Evolutionary conservation across 1,140 invertebrate genomes (phyloP), one percentile per base, ranked within the genome.

Genomic region (Acromyrmex heyeri): DNA sequence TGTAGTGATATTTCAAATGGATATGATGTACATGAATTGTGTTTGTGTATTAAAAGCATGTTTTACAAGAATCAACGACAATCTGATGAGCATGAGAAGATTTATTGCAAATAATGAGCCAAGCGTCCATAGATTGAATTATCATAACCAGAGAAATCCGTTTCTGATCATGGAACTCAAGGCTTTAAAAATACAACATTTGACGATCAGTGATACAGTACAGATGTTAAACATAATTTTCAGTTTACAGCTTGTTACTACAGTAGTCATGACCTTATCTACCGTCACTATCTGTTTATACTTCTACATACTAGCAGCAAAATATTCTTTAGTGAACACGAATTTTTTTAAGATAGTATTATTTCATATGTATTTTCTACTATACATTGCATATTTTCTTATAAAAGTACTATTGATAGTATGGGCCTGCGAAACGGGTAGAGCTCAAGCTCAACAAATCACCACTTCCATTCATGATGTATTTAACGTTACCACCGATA

Each of bases 1-100:
- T 0, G 18, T 91, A 2, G n/a, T 89, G 0, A 67, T 93, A 10
- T 93, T 85, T 75, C 38, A 88, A 0, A 86, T 94, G 79, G 93
- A 94, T 76, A 91, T 87, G 21, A 83, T 92, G 0, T 95, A 94
- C 62, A 86, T 91, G 2, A 91, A 94, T 55, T 94, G 90, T 21
- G 91, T 93, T 64, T 64, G 24, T 30, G 27, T 64, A 64, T 30
- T 64, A 64, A 64, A 30, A 14, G 16, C 27, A 6, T 94, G 92
- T 16, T 95, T 95, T 62, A 62, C 88, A 4, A 72, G 88, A n/a
- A 86, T 95, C 2, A 92, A 93, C 7, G 55, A 87, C 0, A 91
- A 92, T 24, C n/a, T 95, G 0, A 10, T 48, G 0, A 59, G 62
- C 30, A 85, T 94, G 7, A 91, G 86, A 30, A 3, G 86, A 0